Base-by-base conservation (phyloP, 1,140 invertebrate genomes). In the Coelopa frigida region DNA sequence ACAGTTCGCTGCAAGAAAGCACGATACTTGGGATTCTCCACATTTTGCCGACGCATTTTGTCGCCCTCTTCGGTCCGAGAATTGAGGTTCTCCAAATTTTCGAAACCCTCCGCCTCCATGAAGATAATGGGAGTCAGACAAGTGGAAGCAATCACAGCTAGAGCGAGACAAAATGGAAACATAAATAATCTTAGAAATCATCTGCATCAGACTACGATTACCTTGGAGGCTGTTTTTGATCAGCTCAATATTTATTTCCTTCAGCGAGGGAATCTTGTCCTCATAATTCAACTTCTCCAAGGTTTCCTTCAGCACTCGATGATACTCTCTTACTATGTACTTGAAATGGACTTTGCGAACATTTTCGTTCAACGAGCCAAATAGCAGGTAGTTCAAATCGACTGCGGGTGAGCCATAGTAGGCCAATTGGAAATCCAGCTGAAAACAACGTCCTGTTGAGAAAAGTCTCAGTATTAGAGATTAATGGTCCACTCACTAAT, bases 371-470 rank as follows among this genome's bases (percentile, higher is more conserved):
- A 78, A 68, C 6, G 76, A 78, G 17, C 74, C 75, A 38, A 73
- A 79, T 4, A 80, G 54, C 35, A 79, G 68, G 52, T 75, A 75
- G 14, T 72, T 72, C 33, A 80, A 61, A 58, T 80, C 78, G 26
- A 78, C 62, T 15, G 76, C 75, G 12, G 77, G 70, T 3, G 77
- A 78, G 7, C 76, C 76, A 37, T 76, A 75, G 32, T 76, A 73
- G 2, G 70, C 57, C 27, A 78, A 50, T 62, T 79, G 78, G 58
- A 76, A 78, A 52, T 80, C 78, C 23, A 79, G 58, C 52, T 79
- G 55, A 70, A 51, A 23, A 61, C 7, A 22, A n/a, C n/a, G n/a
- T n/a, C n/a, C n/a, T n/a, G n/a, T n/a, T n/a, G n/a, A n/a, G n/a
- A 10, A 36, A 11, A 36, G 6, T 10, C 10, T 7, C 10, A 39